Percentiles rank a stretch among this genome's conserved stretches.
These are phyloP conservation scores for Glaucopsyche alexis DNA, from an alignment of 2,888 invertebrate species.

Conservation along the genomic window DNA sequence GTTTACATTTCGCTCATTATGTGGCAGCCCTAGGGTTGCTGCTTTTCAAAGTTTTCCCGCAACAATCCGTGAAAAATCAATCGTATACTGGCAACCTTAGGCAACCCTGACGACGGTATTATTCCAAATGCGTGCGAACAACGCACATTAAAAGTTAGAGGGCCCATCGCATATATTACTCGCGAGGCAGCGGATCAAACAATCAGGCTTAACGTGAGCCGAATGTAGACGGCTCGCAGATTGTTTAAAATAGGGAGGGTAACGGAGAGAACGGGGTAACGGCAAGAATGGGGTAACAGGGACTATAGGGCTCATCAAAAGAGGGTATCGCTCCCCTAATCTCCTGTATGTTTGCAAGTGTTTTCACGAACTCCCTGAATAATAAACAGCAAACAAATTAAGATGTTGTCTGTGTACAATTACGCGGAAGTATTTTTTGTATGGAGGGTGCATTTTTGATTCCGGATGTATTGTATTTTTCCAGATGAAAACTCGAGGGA, in stretches of 20 bases:
- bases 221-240: slow-evolving; percentile 34
- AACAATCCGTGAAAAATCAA: not conserved
- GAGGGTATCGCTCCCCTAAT: slow-evolving; percentile 9
- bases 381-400: slow-evolving; percentile 25
- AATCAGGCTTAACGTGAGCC: slow-evolving; percentile 39
- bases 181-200: slow-evolving; percentile 40
- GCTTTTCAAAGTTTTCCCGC: not conserved
- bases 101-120: slow-evolving; percentile 31
- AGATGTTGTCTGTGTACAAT: slow-evolving; percentile 10
- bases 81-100: not conserved
- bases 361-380: slow-evolving; percentile 19
- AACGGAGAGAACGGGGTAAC: not conserved
- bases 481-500: not conserved
- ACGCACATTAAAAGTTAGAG: slow-evolving; percentile 48
- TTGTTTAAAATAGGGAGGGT: slow-evolving; percentile 23
- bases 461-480: slow-evolving; percentile 1
- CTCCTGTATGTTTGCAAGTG: slow-evolving; percentile 19
- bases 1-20: slow-evolving; percentile 4
- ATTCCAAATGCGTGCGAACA: slow-evolving; percentile 43
- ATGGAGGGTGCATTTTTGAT: slow-evolving; percentile 2
- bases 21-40: not conserved
- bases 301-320: slow-evolving; percentile 1
- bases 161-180: slow-evolving; percentile 47
- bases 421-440: slow-evolving; percentile 21
- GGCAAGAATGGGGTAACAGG: not conserved